Evolutionary conservation across 2,113 vertebrate genomes (phyloP).

Genomic region (Pogonocichla stellata): DNA sequence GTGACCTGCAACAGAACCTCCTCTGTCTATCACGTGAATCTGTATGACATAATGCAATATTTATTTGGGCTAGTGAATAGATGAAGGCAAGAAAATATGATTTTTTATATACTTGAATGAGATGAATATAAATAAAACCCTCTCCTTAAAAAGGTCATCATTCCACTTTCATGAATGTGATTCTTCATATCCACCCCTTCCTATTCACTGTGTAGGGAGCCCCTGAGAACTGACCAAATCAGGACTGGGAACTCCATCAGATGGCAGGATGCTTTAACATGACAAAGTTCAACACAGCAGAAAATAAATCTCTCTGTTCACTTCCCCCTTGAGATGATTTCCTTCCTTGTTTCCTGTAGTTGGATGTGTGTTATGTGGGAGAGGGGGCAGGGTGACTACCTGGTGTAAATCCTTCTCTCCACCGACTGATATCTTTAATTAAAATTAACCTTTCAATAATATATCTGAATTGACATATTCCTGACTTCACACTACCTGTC

Average conservation of each 20-base stretch:
- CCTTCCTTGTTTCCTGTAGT: conserved; percentile 44
- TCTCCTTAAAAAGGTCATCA: not conserved
- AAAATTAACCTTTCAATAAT: not conserved
- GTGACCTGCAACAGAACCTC: not conserved
- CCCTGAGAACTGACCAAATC: not conserved
- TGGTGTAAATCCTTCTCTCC: not conserved
- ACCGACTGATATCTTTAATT: not conserved
- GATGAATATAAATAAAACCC: not conserved
- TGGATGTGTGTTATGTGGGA: not conserved
- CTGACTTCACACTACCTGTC: not conserved
- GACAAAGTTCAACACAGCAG: conserved; percentile 39
- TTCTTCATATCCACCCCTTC: not conserved
- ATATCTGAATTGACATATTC: not conserved
- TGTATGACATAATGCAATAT: not conserved
- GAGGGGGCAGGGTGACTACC: not conserved
- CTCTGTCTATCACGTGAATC: not conserved
- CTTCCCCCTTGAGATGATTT: conserved; percentile 39
- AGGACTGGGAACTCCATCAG: conserved; percentile 7
- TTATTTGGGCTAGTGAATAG: not conserved
- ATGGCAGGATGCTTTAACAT: not conserved
- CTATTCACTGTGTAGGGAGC: not conserved
- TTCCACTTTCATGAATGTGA: not conserved
- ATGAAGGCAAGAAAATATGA: not conserved
- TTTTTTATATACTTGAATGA: not conserved
- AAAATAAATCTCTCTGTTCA: conserved; percentile 42